A percentile compares a stretch with the other conserved stretches of the same genome.
Conservation (phyloP, 2,888 invertebrate species). For the Aspidapion aeneum region DNA sequence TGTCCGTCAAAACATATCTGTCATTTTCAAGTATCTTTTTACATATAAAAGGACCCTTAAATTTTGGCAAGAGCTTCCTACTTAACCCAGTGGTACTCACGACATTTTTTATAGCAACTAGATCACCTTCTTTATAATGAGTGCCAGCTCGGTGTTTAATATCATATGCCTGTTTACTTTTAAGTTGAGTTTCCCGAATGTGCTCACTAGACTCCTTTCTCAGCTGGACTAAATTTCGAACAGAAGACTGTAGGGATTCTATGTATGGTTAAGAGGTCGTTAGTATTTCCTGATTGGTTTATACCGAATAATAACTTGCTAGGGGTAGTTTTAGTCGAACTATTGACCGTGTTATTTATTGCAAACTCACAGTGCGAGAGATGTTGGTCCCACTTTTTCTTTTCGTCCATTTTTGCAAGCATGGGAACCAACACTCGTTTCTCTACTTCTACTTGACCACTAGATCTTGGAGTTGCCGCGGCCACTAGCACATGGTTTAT, state of each 20-base stretch:
- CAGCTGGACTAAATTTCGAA: slow-evolving; percentile 25
- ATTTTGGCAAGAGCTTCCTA: slow-evolving; percentile 30
- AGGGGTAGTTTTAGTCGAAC: slow-evolving; percentile 33
- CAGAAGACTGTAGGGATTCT: slow-evolving; percentile 9
- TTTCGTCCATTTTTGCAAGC: slow-evolving; percentile 9
- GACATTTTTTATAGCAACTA: slow-evolving; percentile 27
- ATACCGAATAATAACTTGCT: slow-evolving; percentile 21
- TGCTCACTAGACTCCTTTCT: slow-evolving; percentile 16
- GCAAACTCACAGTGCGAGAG: slow-evolving; percentile 23
- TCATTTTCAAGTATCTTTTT: slow-evolving; percentile 23
- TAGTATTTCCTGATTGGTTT: slow-evolving; percentile 28
- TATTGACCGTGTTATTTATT: slow-evolving; percentile 30
- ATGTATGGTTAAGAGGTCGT: slow-evolving; percentile 25
- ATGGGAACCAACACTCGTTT: slow-evolving; percentile 10
- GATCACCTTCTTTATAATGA: slow-evolving; percentile 26
- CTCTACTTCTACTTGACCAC: slow-evolving; percentile 34
- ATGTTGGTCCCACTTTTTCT: slow-evolving; percentile 25
- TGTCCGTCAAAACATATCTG: slow-evolving; percentile 26
- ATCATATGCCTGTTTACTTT: slow-evolving; percentile 31
- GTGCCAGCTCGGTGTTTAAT: slow-evolving; percentile 28
- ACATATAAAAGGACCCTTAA: slow-evolving; percentile 27
- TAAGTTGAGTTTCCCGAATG: slow-evolving; percentile 27
- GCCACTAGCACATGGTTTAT: slow-evolving; percentile 28
- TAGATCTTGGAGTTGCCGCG: slow-evolving; percentile 32
- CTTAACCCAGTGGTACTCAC: slow-evolving; percentile 27